A percentile compares a stretch with the other conserved stretches of the same genome.
These are phyloP conservation scores for Gymnocheta viridis DNA, from an alignment of 2,888 invertebrate genomes.

Conservation along the genomic window DNA sequence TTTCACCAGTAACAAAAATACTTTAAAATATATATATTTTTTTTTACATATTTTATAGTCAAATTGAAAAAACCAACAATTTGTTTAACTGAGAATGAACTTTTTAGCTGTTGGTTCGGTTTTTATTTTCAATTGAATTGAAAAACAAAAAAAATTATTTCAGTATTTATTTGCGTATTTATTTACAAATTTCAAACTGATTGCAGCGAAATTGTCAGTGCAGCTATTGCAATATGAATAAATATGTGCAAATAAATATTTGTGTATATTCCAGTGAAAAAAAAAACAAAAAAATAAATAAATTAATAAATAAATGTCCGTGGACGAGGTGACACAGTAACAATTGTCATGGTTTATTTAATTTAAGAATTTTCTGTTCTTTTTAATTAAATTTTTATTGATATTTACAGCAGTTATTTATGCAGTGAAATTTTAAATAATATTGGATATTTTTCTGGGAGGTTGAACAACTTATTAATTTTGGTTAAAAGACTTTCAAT, in stretches of 20 bases:
- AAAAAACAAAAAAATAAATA: neutral
- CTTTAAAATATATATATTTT: neutral
- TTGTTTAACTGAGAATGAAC: slow-evolving; percentile 4
- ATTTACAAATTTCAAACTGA: neutral
- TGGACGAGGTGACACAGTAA: neutral
- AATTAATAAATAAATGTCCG: neutral
- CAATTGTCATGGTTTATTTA: neutral
- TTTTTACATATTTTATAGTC: neutral
- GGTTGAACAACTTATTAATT: no score
- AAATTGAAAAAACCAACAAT: neutral
- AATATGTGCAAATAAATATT: neutral
- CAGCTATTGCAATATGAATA: slow-evolving; percentile 13
- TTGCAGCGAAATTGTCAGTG: neutral
- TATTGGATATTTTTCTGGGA: no score
- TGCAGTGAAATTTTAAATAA: no score
- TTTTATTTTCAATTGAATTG: neutral
- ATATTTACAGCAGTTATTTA: no score
- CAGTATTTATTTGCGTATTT: neutral
- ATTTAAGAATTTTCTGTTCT: no score
- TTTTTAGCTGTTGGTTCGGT: slow-evolving; percentile 6
- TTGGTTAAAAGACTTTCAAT: no score
- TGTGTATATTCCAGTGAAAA: neutral
- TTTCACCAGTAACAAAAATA: neutral
- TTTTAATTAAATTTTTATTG: slow-evolving; percentile 7
- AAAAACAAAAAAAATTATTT: neutral